Evolutionary conservation across 2,888 invertebrate genomes (phyloP).

Genomic region (Melieria omissa): DNA sequence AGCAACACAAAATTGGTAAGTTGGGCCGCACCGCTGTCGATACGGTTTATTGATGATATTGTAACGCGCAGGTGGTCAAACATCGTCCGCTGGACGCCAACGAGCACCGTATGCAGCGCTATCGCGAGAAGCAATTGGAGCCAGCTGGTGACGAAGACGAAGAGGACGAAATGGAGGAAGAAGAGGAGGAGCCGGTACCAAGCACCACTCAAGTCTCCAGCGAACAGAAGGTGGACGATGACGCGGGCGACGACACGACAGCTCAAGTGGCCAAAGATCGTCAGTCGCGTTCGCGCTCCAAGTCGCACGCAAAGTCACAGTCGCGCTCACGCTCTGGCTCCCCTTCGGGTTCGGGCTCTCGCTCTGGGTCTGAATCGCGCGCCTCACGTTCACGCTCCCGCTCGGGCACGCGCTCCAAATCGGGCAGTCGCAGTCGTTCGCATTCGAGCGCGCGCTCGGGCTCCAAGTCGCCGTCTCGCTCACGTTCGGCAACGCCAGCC

Average conservation of each 20-base stretch:
- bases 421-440: constrained; percentile 40
- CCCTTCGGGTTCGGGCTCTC: constrained; percentile 51
- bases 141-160: constrained; percentile 81
- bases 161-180: constrained; percentile 73
- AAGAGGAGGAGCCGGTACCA: constrained; percentile 65
- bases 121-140: constrained; percentile 88
- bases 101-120: constrained; percentile 88
- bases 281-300: constrained; percentile 47
- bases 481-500: constrained; percentile 43
- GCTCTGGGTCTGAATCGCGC: constrained; percentile 59
- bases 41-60: background rate
- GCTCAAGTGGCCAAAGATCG: constrained; percentile 56
- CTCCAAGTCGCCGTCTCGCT: constrained; percentile 39
- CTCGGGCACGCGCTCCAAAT: constrained; percentile 41
- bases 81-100: constrained; percentile 86
- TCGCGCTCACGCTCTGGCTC: constrained; percentile 63
- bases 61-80: constrained; percentile 71
- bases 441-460: constrained; percentile 36
- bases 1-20: constrained; percentile 72
- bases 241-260: constrained; percentile 45
- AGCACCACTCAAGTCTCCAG: constrained; percentile 38
- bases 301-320: constrained; percentile 55
- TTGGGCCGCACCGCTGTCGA: background rate
- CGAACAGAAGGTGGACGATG: constrained; percentile 46
- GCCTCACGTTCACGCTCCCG: constrained; percentile 51